phyloP scores from a whole-genome alignment of 2,113 vertebrate genomes.

The Oenanthe oenanthe region DNA sequence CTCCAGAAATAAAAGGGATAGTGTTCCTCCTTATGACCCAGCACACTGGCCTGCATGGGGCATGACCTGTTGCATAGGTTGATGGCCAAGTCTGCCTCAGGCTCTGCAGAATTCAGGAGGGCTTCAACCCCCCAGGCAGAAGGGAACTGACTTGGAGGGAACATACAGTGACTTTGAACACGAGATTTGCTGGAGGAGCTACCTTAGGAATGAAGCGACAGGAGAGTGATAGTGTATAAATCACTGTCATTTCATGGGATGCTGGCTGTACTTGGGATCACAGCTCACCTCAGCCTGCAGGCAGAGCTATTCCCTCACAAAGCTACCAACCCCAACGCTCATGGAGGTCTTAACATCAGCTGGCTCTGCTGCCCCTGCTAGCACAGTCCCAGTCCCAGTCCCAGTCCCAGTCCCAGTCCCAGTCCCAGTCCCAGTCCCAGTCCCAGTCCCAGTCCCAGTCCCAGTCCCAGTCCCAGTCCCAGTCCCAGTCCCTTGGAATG shows the following conservation, averaged over 20 bases:
- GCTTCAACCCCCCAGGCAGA: not conserved
- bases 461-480: too few species aligned
- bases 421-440: too few species aligned
- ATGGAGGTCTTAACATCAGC: accelerated
- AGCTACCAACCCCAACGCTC: not conserved
- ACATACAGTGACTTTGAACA: not conserved
- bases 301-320: not conserved
- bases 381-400: not conserved
- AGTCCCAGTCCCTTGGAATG: too few species aligned
- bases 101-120: not conserved
- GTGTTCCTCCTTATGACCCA: not conserved
- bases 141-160: not conserved
- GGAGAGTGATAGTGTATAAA: not conserved
- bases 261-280: not conserved
- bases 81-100: not conserved
- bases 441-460: too few species aligned
- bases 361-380: not conserved
- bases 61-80: not conserved
- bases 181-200: not conserved
- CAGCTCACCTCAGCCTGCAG: not conserved
- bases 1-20: not conserved
- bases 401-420: too few species aligned
- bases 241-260: not conserved
- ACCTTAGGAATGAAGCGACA: not conserved
- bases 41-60: not conserved